These are phyloP conservation scores for Corythucha ciliata DNA, from an alignment of 2,888 invertebrate species.

Conservation along the genomic window DNA sequence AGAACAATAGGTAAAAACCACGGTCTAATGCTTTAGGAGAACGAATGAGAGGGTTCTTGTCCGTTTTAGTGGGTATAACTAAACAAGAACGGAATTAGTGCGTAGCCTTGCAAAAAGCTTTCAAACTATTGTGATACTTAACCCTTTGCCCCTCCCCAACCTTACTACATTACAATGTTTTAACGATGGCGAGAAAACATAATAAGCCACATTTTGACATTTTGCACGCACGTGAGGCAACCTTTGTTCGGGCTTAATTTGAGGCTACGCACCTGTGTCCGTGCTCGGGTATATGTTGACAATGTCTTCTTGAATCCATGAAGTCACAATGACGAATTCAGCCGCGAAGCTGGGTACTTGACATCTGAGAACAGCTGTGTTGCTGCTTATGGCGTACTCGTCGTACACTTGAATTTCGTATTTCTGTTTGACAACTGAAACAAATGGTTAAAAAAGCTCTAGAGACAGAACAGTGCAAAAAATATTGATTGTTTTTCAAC, in stretches of 20 bases:
- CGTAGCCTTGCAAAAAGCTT: too few relatives aligned
- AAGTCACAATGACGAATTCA: slow-evolving; percentile 77
- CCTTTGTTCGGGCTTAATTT: too few relatives aligned
- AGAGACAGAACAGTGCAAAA: neutral
- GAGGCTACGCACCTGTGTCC: slow-evolving; percentile 55
- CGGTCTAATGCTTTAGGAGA: too few relatives aligned
- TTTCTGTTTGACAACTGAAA: slow-evolving; percentile 70
- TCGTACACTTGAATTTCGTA: slow-evolving; percentile 86
- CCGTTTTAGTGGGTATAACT: too few relatives aligned
- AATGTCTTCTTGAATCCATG: slow-evolving; percentile 78
- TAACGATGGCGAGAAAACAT: too few relatives aligned
- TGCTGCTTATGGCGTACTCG: slow-evolving; percentile 83
- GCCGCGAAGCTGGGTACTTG: slow-evolving; percentile 79
- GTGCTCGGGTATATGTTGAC: slow-evolving; percentile 69
- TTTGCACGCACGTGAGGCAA: too few relatives aligned
- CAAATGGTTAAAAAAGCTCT: slow-evolving; percentile 27
- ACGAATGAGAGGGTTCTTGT: too few relatives aligned
- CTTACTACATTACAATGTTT: slow-evolving; percentile 7
- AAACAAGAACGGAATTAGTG: too few relatives aligned
- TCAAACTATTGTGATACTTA: too few relatives aligned
- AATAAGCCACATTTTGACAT: too few relatives aligned
- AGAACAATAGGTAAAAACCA: too few relatives aligned
- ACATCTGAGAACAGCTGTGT: slow-evolving; percentile 82
- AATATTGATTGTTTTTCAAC: neutral
- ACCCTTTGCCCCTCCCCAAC: too few relatives aligned